Evolutionary conservation across 1,140 invertebrate species (phyloP), one percentile per base, ranked within the genome.

Genomic region (Oncopodura yosiiana): DNA sequence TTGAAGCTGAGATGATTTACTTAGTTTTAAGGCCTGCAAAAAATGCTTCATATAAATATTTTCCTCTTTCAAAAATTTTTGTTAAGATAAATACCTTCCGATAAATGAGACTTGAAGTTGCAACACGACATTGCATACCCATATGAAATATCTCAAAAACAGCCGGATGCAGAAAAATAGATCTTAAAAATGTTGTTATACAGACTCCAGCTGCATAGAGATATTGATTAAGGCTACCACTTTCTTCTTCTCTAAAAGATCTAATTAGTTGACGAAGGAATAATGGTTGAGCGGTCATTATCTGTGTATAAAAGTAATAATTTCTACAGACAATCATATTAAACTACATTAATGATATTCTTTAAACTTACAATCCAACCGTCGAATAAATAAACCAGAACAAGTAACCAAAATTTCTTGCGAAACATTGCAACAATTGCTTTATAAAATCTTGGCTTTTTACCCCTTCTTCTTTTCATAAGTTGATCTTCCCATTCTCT

Each of bases 101-200:
- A 69, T 89, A 92, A 56, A 91, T 81, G 30, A 90, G 72, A 0
- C 84, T 82, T 62, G 81, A 83, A 66, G 82, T 81, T 3, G 84
- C 81, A 36, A 89, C 76, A 56, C 85, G 75, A 59, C 87, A 78
- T 70, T 85, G 82, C 78, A 90, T 83, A 26, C 86, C 86, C 60
- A 83, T 74, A 62, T 85, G 81, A 11, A 49, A 38, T n/a, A 54
- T 23, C 2, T 34, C 51, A 46, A 63, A 63, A 14, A 56, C 49
- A 1, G 50, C 49, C 1, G 61, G 61, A 44, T 63, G 61, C 19
- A 60, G 32, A 14, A 59, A 14, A 3, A 63, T 18, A 16, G 51
- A 49, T 23, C 55, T 38, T 16, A 60, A 4, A 11, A 63, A 29
- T 16, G 57, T 56, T 0, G 58, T 46, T 14, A 60, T 4, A 43